Conservation (phyloP, 2,113 vertebrate species). For the Ptilonorhynchus violaceus region DNA sequence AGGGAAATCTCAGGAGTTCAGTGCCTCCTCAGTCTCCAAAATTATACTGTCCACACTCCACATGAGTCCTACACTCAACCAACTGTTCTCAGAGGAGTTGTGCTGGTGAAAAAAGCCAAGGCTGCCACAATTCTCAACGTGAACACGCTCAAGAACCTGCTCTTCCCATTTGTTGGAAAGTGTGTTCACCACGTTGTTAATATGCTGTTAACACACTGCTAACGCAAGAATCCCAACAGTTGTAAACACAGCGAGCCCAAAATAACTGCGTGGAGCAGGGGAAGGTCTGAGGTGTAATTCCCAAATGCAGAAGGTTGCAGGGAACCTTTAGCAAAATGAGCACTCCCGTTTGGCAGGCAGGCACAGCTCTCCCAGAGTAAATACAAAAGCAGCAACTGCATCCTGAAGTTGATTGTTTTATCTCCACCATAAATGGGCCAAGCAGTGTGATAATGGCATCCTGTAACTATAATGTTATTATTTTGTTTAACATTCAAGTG, state of each 20-base stretch:
- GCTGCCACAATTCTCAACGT: background rate
- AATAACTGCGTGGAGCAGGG: background rate
- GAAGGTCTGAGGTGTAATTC: background rate
- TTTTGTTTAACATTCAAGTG: background rate
- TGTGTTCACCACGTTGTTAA: background rate
- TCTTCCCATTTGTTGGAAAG: background rate
- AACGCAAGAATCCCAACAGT: background rate
- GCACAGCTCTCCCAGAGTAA: background rate
- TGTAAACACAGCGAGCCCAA: background rate
- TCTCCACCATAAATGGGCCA: background rate
- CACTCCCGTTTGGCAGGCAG: background rate
- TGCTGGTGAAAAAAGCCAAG: background rate
- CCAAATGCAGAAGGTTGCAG: background rate
- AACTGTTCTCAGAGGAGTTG: background rate
- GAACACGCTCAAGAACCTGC: fast-evolving
- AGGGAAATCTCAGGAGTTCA: background rate
- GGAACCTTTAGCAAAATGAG: background rate
- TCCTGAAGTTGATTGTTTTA: background rate
- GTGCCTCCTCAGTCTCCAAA: background rate
- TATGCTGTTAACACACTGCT: background rate
- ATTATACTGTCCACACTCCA: background rate
- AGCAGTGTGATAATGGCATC: background rate
- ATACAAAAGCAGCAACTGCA: background rate
- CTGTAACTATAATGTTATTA: background rate
- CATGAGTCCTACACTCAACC: background rate